Evolutionary conservation across 2,888 invertebrate species (phyloP).

Genomic region (Deroplatys truncata): DNA sequence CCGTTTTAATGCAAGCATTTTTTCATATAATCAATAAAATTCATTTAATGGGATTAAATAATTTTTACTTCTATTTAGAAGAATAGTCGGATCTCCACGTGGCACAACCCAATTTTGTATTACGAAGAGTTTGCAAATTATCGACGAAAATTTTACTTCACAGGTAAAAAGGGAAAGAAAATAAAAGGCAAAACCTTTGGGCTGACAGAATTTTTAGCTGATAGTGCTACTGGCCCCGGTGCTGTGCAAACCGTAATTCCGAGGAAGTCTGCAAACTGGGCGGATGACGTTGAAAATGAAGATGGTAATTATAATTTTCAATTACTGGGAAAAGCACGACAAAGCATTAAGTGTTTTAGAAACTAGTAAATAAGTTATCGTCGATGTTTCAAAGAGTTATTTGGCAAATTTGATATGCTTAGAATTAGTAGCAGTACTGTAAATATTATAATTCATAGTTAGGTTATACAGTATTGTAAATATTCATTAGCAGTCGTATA

Average conservation of each 20-base stretch:
- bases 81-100: background rate
- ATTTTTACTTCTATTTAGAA: background rate
- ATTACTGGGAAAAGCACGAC: no score
- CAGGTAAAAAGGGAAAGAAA: conserved; percentile 83
- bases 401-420: no score
- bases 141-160: conserved; percentile 31
- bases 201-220: conserved; percentile 76
- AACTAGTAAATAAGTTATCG: no score
- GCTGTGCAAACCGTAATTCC: conserved; percentile 49
- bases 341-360: no score
- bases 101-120: conserved; percentile 47
- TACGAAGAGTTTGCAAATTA: conserved; percentile 44
- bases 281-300: conserved; percentile 78
- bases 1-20: background rate
- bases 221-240: conserved; percentile 50
- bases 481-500: no score
- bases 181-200: conserved; percentile 78
- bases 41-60: background rate
- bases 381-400: no score
- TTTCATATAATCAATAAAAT: background rate
- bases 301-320: conserved; percentile 52
- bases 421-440: no score
- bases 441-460: no score
- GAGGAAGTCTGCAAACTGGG: conserved; percentile 63
- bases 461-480: no score